Evolutionary conservation across 2,113 vertebrate species (phyloP), one percentile per base, ranked within the genome.

Genomic region (Sorex araneus): DNA sequence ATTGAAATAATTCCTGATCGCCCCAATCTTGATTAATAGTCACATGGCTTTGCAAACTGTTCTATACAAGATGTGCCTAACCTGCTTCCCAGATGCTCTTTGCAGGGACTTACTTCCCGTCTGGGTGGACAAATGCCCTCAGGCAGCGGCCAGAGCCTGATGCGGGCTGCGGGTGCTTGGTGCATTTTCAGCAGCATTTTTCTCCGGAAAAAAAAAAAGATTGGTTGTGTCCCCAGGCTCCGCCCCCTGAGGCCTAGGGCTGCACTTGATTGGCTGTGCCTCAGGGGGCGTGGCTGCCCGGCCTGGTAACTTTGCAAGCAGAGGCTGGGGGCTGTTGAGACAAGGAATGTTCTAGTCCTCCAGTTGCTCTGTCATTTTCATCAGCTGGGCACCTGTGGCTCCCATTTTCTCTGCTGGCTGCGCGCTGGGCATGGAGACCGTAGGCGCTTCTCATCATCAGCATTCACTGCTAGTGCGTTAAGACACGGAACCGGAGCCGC

Each of bases 361-460:
- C 73, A 57, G 18, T 11, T 66, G 69, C 27, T 73, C 63, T 76
- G 36, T 73, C 18, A 71, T 66, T 74, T 91, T 40, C 30, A 21
- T 45, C 71, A 76, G 12, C 66, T 73, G 76, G 63, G 94, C 36
- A 10, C 36, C 27, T 64, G 10, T 30, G 36, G 36, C 25, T 66
- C 80, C 47, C 75, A 71, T 54, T 54, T 54, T 54, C 54, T 54
- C 60, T 60, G 0, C 8, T 50, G 43, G 34, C 34, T 90, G 16
- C 63, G 87, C 60, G 67, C 3, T 7, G 28, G 67, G 15, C 36
- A 63, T 70, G 60, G 63, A 93, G 89, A 87, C 32, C 92, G 87
- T 45, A 64, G 77, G 23, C 76, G 90, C 82, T 90, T 92, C 36
- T 50, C 54, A 86, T 75, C 47, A 43, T 50, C 79, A 91, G 66